These are phyloP conservation scores for Morpho deidamia DNA, from an alignment of 2,888 invertebrate species.

Conservation along the genomic window DNA sequence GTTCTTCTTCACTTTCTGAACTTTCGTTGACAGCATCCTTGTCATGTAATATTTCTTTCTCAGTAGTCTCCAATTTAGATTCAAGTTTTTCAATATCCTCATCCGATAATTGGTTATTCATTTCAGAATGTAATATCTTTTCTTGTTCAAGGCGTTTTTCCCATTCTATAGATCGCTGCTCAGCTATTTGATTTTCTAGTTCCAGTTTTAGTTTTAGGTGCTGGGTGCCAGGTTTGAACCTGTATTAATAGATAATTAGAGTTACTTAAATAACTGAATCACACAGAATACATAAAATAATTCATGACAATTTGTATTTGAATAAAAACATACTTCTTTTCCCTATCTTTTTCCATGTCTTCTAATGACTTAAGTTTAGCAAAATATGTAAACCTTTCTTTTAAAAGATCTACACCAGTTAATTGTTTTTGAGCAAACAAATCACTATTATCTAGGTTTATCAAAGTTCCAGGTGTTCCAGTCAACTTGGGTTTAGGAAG, in stretches of 20 bases:
- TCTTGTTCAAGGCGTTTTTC: slow-evolving; percentile 79
- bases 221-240: slow-evolving; percentile 83
- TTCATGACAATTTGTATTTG: not conserved
- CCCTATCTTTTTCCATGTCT: slow-evolving; percentile 72
- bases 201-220: slow-evolving; percentile 84
- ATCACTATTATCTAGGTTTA: slow-evolving; percentile 50
- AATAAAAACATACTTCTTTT: slow-evolving; percentile 67
- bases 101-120: slow-evolving; percentile 52
- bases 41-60: slow-evolving; percentile 28
- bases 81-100: slow-evolving; percentile 66
- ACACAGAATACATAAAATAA: not conserved
- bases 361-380: slow-evolving; percentile 72
- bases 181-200: slow-evolving; percentile 84
- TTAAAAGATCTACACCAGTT: slow-evolving; percentile 81
- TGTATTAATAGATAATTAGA: slow-evolving; percentile 26
- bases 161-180: slow-evolving; percentile 84
- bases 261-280: too few species aligned
- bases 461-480: slow-evolving; percentile 72
- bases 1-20: slow-evolving; percentile 73
- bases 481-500: slow-evolving; percentile 60
- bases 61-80: slow-evolving; percentile 47
- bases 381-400: slow-evolving; percentile 85
- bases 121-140: slow-evolving; percentile 58
- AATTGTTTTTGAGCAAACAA: slow-evolving; percentile 44
- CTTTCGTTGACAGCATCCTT: slow-evolving; percentile 42